Percentiles rank a stretch among this genome's conserved stretches.
These are phyloP conservation scores for Calidris pugnax DNA, from an alignment of 2,113 vertebrate genomes.

Conservation along the genomic window DNA sequence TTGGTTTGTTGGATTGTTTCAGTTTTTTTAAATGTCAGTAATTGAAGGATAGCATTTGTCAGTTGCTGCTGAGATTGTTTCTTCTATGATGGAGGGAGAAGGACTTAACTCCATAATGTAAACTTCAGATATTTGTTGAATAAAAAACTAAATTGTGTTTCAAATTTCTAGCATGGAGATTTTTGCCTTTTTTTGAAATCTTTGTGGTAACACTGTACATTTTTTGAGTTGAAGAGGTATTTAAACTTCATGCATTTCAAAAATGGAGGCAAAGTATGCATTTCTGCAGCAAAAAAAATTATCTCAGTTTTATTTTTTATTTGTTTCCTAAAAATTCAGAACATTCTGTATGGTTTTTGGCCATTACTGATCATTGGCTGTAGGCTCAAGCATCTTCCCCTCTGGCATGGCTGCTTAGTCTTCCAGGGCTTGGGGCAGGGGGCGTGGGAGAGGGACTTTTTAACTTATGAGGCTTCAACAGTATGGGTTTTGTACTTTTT, in stretches of 20 bases:
- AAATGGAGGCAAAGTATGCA: not conserved
- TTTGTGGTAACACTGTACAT: not conserved
- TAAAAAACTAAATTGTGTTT: not conserved
- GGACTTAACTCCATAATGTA: accelerated
- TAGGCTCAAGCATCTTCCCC: not conserved
- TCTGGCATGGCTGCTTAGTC: not conserved
- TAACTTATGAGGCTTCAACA: not conserved
- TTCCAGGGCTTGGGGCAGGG: not conserved
- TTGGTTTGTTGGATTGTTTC: not conserved
- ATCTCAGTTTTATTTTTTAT: not conserved
- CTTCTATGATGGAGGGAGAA: not conserved
- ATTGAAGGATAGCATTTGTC: not conserved
- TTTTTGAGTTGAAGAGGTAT: not conserved
- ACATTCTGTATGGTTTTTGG: not conserved
- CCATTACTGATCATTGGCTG: not conserved
- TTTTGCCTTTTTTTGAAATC: not conserved
- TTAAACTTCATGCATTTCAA: not conserved
- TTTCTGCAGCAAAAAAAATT: not conserved
- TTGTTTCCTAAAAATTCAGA: not conserved
- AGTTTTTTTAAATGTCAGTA: not conserved
- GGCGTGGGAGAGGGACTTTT: not conserved
- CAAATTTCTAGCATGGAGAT: not conserved
- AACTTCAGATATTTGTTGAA: not conserved
- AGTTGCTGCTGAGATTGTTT: not conserved
- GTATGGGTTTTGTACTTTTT: not conserved